Evolutionary conservation across 2,888 invertebrate species (phyloP).

Genomic region (Myopa tessellatipennis): DNA sequence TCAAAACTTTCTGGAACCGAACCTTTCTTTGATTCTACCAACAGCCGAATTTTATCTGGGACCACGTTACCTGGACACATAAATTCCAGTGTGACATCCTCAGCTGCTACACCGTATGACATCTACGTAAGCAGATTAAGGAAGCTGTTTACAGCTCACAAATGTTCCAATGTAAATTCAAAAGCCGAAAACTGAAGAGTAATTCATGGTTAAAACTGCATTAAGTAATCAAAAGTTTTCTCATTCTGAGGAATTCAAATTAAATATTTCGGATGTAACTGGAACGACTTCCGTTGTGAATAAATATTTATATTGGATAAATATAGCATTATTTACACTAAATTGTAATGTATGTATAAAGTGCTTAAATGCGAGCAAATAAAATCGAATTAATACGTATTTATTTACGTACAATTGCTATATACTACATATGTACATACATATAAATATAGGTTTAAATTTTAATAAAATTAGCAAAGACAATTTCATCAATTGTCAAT

Average conservation of each 20-base stretch:
- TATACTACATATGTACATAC: too few relatives aligned
- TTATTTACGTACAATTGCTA: too few relatives aligned
- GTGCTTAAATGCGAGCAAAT: too few relatives aligned
- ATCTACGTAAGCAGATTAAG: conserved; percentile 34
- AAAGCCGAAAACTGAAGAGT: background rate
- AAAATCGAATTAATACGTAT: too few relatives aligned
- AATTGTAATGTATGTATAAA: too few relatives aligned
- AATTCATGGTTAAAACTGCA: background rate
- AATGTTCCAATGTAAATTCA: conserved; percentile 10
- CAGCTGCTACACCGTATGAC: conserved; percentile 3
- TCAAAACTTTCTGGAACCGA: conserved; percentile 25
- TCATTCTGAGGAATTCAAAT: background rate
- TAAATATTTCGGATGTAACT: too few relatives aligned
- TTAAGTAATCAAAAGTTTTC: background rate
- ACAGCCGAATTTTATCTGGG: conserved; percentile 16
- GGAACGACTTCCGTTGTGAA: too few relatives aligned
- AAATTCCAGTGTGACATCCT: conserved; percentile 23
- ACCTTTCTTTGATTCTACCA: conserved; percentile 5
- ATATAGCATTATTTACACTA: too few relatives aligned
- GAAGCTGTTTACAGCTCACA: conserved; percentile 17
- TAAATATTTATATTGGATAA: too few relatives aligned
- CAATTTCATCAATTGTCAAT: too few relatives aligned
- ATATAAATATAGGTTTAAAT: too few relatives aligned
- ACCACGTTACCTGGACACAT: conserved; percentile 20
- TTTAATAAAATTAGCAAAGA: too few relatives aligned